These are phyloP conservation scores for Clytia hemisphaerica DNA, from an alignment of 30 jellyfish, hydroid and myxozoan species.

Conservation along the genomic window DNA sequence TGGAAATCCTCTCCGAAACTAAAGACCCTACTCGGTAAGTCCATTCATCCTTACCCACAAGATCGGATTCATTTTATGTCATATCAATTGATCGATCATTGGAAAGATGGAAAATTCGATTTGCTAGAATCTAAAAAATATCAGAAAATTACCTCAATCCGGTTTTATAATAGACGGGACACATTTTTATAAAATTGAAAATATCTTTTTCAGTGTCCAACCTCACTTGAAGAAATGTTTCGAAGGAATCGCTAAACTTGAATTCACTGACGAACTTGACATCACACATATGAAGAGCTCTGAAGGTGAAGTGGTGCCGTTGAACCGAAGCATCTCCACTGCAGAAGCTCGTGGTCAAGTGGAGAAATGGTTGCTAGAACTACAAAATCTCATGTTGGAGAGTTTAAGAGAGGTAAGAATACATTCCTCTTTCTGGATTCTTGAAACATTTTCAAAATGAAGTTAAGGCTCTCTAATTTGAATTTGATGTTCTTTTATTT, in stretches of 20 bases:
- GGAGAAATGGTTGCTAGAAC: slow-evolving; percentile 93
- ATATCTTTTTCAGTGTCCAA: slow-evolving; percentile 92
- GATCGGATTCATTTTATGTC: not conserved
- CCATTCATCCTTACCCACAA: not conserved
- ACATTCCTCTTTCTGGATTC: no score
- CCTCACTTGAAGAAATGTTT: slow-evolving; percentile 95
- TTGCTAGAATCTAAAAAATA: not conserved
- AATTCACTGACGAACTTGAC: slow-evolving; percentile 92
- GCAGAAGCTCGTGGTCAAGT: slow-evolving; percentile 99
- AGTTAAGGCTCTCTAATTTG: no score
- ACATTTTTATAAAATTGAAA: not conserved
- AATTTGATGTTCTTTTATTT: no score
- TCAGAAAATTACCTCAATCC: not conserved
- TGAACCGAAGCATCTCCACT: slow-evolving; percentile 75
- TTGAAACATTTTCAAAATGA: no score
- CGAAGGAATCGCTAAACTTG: slow-evolving; percentile 94
- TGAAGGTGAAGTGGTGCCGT: slow-evolving; percentile 96
- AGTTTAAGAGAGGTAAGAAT: slow-evolving; percentile 72
- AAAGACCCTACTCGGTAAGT: slow-evolving; percentile 94
- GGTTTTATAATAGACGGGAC: not conserved
- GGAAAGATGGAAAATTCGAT: not conserved
- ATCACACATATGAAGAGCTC: slow-evolving; percentile 98
- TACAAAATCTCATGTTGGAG: slow-evolving; percentile 83
- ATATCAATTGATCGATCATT: no score
- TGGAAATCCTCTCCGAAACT: slow-evolving; percentile 92